Evolutionary conservation across 2,888 invertebrate species (phyloP).

Genomic region (Anthophora plumipes): DNA sequence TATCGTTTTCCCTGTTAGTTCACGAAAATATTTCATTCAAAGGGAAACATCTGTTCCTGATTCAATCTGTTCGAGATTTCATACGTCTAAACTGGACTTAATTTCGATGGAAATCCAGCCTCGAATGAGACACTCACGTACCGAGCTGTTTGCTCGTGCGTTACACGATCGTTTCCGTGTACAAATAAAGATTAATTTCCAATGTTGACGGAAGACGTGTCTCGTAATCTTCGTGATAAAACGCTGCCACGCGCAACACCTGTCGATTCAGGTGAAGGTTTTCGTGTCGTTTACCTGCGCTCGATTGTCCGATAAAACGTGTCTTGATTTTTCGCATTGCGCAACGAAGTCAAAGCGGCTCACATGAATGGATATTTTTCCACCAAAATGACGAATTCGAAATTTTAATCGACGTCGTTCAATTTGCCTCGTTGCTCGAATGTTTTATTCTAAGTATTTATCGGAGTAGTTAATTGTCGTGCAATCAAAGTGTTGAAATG

Average conservation of each 20-base stretch:
- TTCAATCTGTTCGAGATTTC: too few species aligned
- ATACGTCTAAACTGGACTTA: neutral
- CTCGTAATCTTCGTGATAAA: slow-evolving; percentile 24
- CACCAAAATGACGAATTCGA: too few species aligned
- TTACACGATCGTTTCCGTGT: neutral
- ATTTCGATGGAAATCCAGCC: slow-evolving; percentile 23
- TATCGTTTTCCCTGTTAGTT: too few species aligned
- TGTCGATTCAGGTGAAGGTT: neutral
- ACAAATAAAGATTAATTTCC: slow-evolving; percentile 42
- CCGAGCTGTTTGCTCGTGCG: slow-evolving; percentile 4
- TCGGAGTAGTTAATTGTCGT: too few species aligned
- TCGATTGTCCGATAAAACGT: slow-evolving; percentile 18
- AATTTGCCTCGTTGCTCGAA: too few species aligned
- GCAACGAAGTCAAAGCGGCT: slow-evolving; percentile 13
- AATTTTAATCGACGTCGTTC: too few species aligned
- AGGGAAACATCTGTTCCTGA: too few species aligned
- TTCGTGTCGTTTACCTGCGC: neutral
- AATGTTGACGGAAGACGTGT: slow-evolving; percentile 36
- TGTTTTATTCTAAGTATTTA: too few species aligned
- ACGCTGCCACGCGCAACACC: slow-evolving; percentile 15
- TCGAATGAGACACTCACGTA: slow-evolving; percentile 14
- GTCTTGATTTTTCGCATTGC: slow-evolving; percentile 31
- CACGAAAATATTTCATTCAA: too few species aligned
- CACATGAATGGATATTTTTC: slow-evolving; percentile 20
- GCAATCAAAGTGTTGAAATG: too few species aligned